phyloP scores from a whole-genome alignment of 2,888 invertebrate genomes.

The Iselma pallidipennis region DNA sequence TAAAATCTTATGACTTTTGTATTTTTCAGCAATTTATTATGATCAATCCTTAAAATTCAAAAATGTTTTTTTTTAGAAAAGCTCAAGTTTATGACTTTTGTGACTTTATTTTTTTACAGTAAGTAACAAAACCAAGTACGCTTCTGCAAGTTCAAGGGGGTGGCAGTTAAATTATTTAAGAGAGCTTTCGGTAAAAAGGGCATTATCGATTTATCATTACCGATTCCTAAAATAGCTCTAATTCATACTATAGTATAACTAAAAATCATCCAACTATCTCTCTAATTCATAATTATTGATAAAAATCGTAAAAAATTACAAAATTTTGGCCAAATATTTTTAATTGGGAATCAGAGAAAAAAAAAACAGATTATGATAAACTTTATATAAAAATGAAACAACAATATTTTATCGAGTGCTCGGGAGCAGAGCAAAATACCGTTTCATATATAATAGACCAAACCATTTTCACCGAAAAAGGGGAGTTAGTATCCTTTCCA shows the following conservation, averaged over 20 bases:
- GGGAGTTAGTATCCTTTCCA: conserved; percentile 51
- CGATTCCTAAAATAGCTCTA: neutral
- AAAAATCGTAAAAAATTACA: conserved; percentile 3
- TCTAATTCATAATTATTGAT: conserved; percentile 2
- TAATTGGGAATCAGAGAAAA: conserved; percentile 13
- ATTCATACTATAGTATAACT: neutral
- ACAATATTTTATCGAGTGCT: conserved; percentile 45
- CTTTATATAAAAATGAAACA: conserved; percentile 36
- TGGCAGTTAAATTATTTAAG: neutral
- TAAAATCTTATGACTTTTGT: too few relatives aligned
- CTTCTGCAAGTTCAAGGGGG: too few relatives aligned
- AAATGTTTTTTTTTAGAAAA: too few relatives aligned
- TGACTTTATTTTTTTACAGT: too few relatives aligned
- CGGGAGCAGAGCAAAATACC: conserved; percentile 49
- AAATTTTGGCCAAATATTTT: conserved; percentile 3
- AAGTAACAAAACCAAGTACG: too few relatives aligned
- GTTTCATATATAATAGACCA: conserved; percentile 48
- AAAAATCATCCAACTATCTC: neutral
- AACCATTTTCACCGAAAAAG: conserved; percentile 54
- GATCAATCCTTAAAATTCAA: too few relatives aligned
- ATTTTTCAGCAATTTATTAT: too few relatives aligned
- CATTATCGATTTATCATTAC: neutral
- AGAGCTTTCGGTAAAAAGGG: neutral
- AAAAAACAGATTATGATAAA: conserved; percentile 6
- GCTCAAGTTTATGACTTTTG: too few relatives aligned